Evolutionary conservation across 2,797 vertebrate species (phyloP).

Genomic region (Rhinoraja longicauda): DNA sequence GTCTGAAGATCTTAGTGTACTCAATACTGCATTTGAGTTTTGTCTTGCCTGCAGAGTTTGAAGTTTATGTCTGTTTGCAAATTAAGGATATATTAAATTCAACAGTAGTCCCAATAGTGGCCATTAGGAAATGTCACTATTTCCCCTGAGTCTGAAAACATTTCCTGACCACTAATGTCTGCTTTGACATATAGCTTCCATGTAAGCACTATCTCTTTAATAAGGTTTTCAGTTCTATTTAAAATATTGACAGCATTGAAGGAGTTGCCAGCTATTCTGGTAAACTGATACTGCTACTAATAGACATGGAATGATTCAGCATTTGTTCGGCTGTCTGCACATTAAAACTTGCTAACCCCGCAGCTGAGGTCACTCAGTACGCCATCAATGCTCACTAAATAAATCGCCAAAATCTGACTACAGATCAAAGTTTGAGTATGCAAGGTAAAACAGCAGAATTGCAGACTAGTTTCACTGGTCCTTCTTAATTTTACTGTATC

Average conservation of each 20-base stretch:
- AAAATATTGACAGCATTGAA: not conserved
- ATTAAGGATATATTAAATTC: not conserved
- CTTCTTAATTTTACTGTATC: too few species aligned
- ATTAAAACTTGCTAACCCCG: not conserved
- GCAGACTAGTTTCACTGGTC: too few species aligned
- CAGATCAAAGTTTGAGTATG: not conserved
- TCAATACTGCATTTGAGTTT: not conserved
- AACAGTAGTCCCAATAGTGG: not conserved
- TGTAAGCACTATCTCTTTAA: not conserved
- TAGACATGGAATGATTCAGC: not conserved
- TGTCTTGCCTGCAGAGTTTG: not conserved
- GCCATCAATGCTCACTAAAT: not conserved
- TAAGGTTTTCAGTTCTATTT: not conserved
- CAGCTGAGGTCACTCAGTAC: not conserved
- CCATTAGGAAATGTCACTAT: not conserved
- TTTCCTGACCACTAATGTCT: not conserved
- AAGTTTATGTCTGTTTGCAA: not conserved
- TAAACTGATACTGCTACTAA: not conserved
- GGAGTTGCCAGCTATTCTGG: not conserved
- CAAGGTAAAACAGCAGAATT: not conserved
- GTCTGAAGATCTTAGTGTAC: not conserved
- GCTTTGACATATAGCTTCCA: not conserved
- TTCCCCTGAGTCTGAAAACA: not conserved
- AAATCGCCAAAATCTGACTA: not conserved
- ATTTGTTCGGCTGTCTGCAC: not conserved